These are phyloP conservation scores for Burhinus bistriatus DNA, from an alignment of 2,113 vertebrate genomes.

Conservation along the genomic window DNA sequence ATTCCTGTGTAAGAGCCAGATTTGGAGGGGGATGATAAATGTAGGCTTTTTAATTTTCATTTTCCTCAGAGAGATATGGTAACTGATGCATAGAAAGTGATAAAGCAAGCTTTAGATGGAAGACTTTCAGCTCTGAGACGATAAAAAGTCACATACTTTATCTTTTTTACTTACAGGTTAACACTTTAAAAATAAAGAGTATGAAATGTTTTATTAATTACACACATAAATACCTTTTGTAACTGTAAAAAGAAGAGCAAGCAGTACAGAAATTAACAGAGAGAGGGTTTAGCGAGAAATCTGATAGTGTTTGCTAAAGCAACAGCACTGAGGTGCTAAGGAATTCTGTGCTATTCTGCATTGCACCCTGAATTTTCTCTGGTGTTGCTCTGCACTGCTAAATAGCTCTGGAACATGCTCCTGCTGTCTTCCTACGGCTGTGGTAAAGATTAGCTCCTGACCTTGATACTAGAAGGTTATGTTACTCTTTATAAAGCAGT, in stretches of 20 bases:
- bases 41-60: not conserved
- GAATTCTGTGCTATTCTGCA: not conserved
- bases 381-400: not conserved
- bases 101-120: not conserved
- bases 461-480: not conserved
- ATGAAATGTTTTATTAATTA: not conserved
- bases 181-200: not conserved
- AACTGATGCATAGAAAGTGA: not conserved
- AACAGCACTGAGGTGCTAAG: not conserved
- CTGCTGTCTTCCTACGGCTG: not conserved
- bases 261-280: not conserved
- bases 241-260: not conserved
- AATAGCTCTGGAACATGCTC: not conserved
- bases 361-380: not conserved
- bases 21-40: not conserved
- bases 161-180: not conserved
- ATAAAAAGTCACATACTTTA: not conserved
- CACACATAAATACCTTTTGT: not conserved
- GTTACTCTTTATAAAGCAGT: not conserved
- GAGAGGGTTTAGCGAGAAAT: not conserved
- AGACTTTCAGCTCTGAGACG: not conserved
- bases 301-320: not conserved
- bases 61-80: not conserved
- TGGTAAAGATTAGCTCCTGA: not conserved
- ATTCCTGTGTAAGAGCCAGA: not conserved